These are phyloP conservation scores for Abramis brama DNA, from an alignment of 2,113 vertebrate species.

Conservation along the genomic window DNA sequence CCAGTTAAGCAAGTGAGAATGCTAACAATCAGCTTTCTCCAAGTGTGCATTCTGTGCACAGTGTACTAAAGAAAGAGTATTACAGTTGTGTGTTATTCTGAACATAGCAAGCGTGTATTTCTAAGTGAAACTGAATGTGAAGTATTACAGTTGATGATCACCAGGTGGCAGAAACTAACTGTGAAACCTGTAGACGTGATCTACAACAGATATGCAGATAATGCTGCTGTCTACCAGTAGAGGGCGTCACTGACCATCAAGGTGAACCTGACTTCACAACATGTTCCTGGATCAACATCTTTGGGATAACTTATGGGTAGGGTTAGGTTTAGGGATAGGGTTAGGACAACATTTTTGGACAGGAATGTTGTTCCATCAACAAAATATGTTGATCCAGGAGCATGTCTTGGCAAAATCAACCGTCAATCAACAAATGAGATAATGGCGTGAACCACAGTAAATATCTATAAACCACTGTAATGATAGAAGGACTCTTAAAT, in stretches of 20 bases:
- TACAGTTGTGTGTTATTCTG: not conserved
- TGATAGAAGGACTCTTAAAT: not conserved
- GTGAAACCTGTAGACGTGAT: not conserved
- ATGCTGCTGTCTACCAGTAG: conserved; percentile 13
- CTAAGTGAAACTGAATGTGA: not conserved
- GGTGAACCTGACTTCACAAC: too few species aligned
- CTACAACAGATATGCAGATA: not conserved
- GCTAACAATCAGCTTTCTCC: not conserved
- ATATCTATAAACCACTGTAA: not conserved
- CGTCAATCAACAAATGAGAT: not conserved
- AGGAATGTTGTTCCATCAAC: too few species aligned
- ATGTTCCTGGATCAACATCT: too few species aligned
- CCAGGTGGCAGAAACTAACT: conserved; percentile 11
- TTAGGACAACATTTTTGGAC: too few species aligned
- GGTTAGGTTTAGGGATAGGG: too few species aligned
- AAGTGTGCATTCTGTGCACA: not conserved
- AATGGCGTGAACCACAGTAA: too few species aligned
- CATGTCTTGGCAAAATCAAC: too few species aligned
- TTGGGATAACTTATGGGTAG: too few species aligned
- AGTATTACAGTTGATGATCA: not conserved
- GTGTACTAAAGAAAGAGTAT: not conserved
- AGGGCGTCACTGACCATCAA: conserved; percentile 11
- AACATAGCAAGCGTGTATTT: not conserved
- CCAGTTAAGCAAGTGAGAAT: not conserved
- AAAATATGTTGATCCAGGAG: too few species aligned